Evolutionary conservation across 2,113 vertebrate species (phyloP), one percentile per base, ranked within the genome.

Genomic region (Porphyrio hochstetteri): DNA sequence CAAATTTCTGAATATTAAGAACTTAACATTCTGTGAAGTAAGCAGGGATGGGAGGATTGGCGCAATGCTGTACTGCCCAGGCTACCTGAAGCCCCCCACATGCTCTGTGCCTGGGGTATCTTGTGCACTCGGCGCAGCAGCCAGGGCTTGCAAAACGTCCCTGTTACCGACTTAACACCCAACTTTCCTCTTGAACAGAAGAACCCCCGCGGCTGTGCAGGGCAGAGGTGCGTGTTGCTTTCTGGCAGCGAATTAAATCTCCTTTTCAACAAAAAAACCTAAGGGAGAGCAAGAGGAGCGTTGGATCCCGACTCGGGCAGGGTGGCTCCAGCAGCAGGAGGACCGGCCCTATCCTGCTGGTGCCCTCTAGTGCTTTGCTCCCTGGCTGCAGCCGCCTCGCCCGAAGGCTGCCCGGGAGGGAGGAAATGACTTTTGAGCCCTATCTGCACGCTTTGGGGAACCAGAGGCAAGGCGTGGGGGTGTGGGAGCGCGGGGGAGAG

Each of bases 321-420:
- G 4, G 2, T 7, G 11, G 23, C 48, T 21, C 4, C 40, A 3
- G 80, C 65, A 16, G 59, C 40, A 0, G 21, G 5, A 44, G 31
- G 23, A n/a, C 35, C 2, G 80, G 83, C 52, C 7, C 1, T 48
- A 90, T 96, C 91, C 52, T 76, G 71, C 50, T 76, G 95, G 94
- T 91, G 91, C 94, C 97, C 96, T 88, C 97, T 97, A 95, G 96
- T 67, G 96, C 96, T 80, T 23, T 16, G 19, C 57, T 35, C 33
- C 24, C 82, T 1, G 35, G 5, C 60, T 91, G 79, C 91, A 97
- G 80, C 72, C 38, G 0, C 53, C 7, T 1, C 1, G 17, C 48
- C 19, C 7, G 9, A 5, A 5, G 10, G 0, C 12, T 14, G 11
- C 16, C 29, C 1, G 0, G 1, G 27, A 12, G 7, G 23, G 40